Evolutionary conservation across 2,888 invertebrate genomes (phyloP).

Genomic region (Amphimallon solstitiale): DNA sequence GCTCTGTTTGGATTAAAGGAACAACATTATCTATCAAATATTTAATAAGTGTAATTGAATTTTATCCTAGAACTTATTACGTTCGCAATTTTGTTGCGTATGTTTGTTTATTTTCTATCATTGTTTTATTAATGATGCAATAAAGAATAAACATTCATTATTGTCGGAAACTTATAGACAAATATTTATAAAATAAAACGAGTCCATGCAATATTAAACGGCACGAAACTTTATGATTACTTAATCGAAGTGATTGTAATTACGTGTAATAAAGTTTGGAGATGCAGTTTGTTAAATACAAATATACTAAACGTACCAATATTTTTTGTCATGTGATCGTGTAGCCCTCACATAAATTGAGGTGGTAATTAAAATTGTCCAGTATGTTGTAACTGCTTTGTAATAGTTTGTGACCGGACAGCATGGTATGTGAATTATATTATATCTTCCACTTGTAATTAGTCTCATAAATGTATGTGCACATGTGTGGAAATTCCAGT

Average conservation of each 20-base stretch:
- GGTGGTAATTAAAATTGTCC: slow-evolving; percentile 4
- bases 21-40: neutral
- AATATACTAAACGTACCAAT: slow-evolving; percentile 10
- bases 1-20: neutral
- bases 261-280: slow-evolving; percentile 5
- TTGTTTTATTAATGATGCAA: slow-evolving; percentile 4
- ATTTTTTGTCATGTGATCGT: slow-evolving; percentile 9
- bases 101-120: slow-evolving; percentile 2
- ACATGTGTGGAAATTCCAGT: too few relatives aligned
- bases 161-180: slow-evolving; percentile 19
- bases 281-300: slow-evolving; percentile 29
- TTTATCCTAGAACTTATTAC: neutral
- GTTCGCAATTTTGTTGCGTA: neutral
- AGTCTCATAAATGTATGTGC: too few relatives aligned
- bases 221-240: slow-evolving; percentile 11
- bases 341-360: slow-evolving; percentile 15
- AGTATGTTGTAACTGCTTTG: neutral
- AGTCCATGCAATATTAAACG: slow-evolving; percentile 5
- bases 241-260: slow-evolving; percentile 10
- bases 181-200: slow-evolving; percentile 10
- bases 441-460: too few relatives aligned
- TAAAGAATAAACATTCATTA: neutral
- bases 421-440: slow-evolving; percentile 5
- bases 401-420: neutral
- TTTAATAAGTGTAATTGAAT: neutral